A percentile compares a stretch with the other conserved stretches of the same genome.
Conservation (phyloP, 2,888 invertebrate genomes). For the Drosophila pullipes region DNA sequence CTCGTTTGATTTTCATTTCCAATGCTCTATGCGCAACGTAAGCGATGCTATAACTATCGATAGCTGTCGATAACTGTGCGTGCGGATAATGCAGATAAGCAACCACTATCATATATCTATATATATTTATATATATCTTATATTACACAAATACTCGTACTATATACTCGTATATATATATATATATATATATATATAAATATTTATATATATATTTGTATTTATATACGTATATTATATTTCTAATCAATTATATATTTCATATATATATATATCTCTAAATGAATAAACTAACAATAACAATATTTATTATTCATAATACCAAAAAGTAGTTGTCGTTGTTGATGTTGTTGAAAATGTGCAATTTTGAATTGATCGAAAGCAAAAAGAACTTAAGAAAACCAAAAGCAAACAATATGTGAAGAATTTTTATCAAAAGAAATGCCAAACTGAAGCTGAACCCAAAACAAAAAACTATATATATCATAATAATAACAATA, state of each 20-base stretch:
- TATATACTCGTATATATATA: conserved; percentile 39
- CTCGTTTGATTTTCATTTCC: conserved; percentile 22
- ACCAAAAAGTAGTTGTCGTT: conserved; percentile 84
- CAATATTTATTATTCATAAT: conserved; percentile 74
- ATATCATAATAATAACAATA: conserved; percentile 15
- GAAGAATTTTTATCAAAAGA: conserved; percentile 63
- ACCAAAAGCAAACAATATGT: conserved; percentile 50
- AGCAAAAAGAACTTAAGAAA: conserved; percentile 54
- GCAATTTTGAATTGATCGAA: conserved; percentile 82
- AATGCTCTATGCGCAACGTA: conserved; percentile 39
- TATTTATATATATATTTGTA: conserved; percentile 16
- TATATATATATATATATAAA: conserved; percentile 38
- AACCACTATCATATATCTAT: conserved; percentile 38
- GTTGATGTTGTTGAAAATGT: conserved; percentile 85
- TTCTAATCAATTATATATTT: conserved; percentile 30
- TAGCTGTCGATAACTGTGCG: conserved; percentile 51
- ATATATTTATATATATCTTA: conserved; percentile 22
- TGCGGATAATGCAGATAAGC: conserved; percentile 23
- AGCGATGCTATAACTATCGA: conserved; percentile 33
- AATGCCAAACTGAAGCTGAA: conserved; percentile 65
- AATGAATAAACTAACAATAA: conserved; percentile 62
- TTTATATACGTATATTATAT: conserved; percentile 27
- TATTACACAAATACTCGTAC: conserved; percentile 40
- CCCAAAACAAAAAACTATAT: conserved; percentile 35
- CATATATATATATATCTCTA: conserved; percentile 46